A percentile compares a stretch with the other conserved stretches of the same genome.
phyloP scores from a whole-genome alignment of 2,888 invertebrate species.

The Melinaea marsaeus region DNA sequence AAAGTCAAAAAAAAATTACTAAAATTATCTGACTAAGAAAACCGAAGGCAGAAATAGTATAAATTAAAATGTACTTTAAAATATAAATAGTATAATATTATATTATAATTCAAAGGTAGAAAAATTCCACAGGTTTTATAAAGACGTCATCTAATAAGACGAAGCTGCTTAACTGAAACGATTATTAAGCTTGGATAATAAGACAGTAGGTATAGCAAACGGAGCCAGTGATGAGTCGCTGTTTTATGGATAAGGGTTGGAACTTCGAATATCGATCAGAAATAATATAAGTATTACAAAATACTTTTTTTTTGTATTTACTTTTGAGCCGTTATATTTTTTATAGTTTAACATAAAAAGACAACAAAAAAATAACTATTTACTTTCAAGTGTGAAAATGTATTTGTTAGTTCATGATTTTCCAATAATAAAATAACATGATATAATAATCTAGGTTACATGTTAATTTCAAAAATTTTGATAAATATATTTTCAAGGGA shows the following conservation, averaged over 20 bases:
- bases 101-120: not conserved
- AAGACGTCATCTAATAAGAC: slow-evolving; percentile 25
- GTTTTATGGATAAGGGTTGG: slow-evolving; percentile 24
- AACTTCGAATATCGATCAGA: slow-evolving; percentile 10
- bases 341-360: too few species aligned
- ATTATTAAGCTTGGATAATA: slow-evolving; percentile 21
- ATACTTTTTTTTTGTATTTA: not conserved
- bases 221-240: slow-evolving; percentile 26
- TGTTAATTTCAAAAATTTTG: too few species aligned
- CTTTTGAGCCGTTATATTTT: not conserved
- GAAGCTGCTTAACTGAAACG: slow-evolving; percentile 19
- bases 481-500: too few species aligned
- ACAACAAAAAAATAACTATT: too few species aligned
- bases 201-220: slow-evolving; percentile 26
- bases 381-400: too few species aligned
- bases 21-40: too few species aligned
- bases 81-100: slow-evolving; percentile 1
- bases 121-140: slow-evolving; percentile 10
- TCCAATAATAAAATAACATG: too few species aligned
- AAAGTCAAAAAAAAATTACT: too few species aligned
- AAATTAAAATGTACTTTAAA: not conserved
- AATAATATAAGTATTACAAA: not conserved
- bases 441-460: too few species aligned
- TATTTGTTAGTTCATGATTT: too few species aligned
- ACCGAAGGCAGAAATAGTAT: too few species aligned